These are phyloP conservation scores for Ethmia dodecea DNA, from an alignment of 2,888 invertebrate species.

Conservation along the genomic window DNA sequence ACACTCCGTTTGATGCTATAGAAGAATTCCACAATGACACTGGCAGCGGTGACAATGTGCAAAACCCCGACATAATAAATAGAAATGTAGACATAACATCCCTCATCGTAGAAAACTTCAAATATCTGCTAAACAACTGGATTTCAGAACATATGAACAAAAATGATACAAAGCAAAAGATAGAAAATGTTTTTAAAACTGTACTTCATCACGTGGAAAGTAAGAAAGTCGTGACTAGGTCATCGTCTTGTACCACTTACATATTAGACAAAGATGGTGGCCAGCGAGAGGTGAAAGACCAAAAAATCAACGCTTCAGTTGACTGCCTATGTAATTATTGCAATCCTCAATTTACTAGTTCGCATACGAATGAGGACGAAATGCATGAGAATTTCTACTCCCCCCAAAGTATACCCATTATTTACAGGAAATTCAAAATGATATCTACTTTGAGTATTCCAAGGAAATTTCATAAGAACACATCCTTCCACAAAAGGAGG, in stretches of 20 bases:
- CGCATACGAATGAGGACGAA: no score
- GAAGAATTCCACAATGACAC: constrained; percentile 36
- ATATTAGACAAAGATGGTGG: constrained; percentile 31
- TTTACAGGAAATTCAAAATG: constrained; percentile 35
- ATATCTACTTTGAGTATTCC: constrained; percentile 62
- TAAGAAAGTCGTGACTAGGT: constrained; percentile 19
- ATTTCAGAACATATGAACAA: constrained; percentile 41
- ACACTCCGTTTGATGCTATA: constrained; percentile 34
- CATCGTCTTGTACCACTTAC: constrained; percentile 41
- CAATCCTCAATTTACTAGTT: neutral
- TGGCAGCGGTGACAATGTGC: constrained; percentile 43
- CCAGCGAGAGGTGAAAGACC: constrained; percentile 29
- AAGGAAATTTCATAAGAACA: constrained; percentile 32
- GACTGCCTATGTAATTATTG: no score
- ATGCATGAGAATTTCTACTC: no score
- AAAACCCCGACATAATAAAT: constrained; percentile 16
- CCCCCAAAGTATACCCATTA: constrained; percentile 31
- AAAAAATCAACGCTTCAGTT: constrained; percentile 24
- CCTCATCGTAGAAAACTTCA: constrained; percentile 49
- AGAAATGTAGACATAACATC: constrained; percentile 35
- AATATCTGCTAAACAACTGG: constrained; percentile 44
- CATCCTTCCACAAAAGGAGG: constrained; percentile 12
- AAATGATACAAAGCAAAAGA: constrained; percentile 37
- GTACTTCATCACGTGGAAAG: constrained; percentile 36
- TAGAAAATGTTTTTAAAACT: constrained; percentile 43